These are phyloP conservation scores for Panulirus ornatus DNA, from an alignment of 1,140 invertebrate species.

Conservation along the genomic window DNA sequence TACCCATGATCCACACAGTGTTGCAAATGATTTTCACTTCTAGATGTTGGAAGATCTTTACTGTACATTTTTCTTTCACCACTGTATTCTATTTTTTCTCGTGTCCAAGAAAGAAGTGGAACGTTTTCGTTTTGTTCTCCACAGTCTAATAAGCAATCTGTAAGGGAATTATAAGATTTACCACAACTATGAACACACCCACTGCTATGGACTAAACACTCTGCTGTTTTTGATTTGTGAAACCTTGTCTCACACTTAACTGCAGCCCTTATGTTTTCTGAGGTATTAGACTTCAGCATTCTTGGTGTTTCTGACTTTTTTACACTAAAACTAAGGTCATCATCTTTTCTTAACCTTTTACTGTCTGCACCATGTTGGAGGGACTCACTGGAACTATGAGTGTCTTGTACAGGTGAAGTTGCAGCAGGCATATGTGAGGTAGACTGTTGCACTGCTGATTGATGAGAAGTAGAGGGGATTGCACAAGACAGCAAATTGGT, in stretches of 20 bases:
- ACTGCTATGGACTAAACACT: conserved; percentile 68
- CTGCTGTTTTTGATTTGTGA: conserved; percentile 74
- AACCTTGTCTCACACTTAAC: conserved; percentile 67
- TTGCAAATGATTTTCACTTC: conserved; percentile 73
- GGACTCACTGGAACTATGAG: conserved; percentile 71
- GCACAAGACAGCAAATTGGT: conserved; percentile 73
- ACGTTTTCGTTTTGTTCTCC: conserved; percentile 69
- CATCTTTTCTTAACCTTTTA: conserved; percentile 73
- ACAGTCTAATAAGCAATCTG: conserved; percentile 60
- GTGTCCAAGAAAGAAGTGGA: conserved; percentile 59
- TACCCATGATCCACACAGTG: conserved; percentile 68
- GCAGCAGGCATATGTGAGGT: conserved; percentile 45
- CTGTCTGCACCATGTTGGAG: conserved; percentile 68
- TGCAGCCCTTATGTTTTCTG: conserved; percentile 73
- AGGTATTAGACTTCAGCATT: conserved; percentile 74
- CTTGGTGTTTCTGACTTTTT: conserved; percentile 66
- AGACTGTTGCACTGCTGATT: conserved; percentile 48
- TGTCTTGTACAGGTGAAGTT: conserved; percentile 49
- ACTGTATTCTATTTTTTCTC: conserved; percentile 62
- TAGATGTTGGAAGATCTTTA: conserved; percentile 71
- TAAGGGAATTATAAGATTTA: conserved; percentile 59
- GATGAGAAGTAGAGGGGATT: conserved; percentile 59
- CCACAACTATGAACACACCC: conserved; percentile 61
- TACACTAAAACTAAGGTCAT: conserved; percentile 56
- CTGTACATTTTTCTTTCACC: conserved; percentile 73